phyloP scores from a whole-genome alignment of 2,113 vertebrate species.

The Antechinus stuartii region DNA sequence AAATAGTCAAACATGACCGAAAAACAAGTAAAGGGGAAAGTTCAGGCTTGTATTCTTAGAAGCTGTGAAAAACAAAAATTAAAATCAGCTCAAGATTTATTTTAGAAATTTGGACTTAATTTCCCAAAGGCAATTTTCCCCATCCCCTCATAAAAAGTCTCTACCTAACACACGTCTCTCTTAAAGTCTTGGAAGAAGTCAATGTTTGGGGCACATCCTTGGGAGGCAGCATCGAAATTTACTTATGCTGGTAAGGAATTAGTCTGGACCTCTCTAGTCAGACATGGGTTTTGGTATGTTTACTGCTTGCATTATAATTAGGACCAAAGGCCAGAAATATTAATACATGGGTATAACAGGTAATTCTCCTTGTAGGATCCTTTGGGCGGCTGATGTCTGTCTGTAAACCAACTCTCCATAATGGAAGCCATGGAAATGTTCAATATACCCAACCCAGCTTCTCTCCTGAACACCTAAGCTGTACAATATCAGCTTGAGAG shows the following conservation, averaged over 20 bases:
- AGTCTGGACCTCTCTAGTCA: constrained; percentile 46
- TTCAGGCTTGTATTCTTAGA: neutral
- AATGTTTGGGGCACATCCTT: constrained; percentile 75
- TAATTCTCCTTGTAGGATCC: constrained; percentile 65
- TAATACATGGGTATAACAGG: constrained; percentile 24
- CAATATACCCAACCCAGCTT: neutral
- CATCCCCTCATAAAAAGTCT: neutral
- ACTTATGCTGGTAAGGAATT: constrained; percentile 82
- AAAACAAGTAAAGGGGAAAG: neutral
- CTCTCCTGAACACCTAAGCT: neutral
- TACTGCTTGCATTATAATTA: constrained; percentile 84
- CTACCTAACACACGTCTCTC: constrained; percentile 39
- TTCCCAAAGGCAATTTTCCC: constrained; percentile 19
- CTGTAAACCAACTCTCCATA: constrained; percentile 83
- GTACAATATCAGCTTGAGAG: neutral
- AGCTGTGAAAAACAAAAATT: neutral
- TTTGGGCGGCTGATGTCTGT: constrained; percentile 81
- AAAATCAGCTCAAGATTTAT: neutral
- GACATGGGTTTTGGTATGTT: neutral
- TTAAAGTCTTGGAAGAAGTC: constrained; percentile 41
- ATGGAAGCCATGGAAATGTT: constrained; percentile 41
- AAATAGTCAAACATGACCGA: no score
- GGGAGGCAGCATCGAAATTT: constrained; percentile 79
- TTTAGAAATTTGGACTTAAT: neutral
- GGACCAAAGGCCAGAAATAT: constrained; percentile 79